Conservation (phyloP, 2,888 invertebrate genomes). For the Allophyes oxyacanthae region DNA sequence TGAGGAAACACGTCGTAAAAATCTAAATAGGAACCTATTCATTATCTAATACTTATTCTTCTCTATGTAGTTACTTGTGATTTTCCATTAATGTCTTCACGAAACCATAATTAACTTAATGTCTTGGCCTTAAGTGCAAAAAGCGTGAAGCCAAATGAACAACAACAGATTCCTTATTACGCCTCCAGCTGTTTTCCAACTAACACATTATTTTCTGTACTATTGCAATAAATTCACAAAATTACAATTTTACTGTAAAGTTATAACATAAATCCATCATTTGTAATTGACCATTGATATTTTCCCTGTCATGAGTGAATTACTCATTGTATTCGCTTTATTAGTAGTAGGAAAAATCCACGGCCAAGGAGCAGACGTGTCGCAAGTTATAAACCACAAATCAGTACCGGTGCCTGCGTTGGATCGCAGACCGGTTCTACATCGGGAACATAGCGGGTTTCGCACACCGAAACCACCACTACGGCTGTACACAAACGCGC, state of each 20-base stretch:
- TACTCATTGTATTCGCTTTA: conserved; percentile 64
- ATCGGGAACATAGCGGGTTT: conserved; percentile 30
- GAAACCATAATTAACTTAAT: conserved; percentile 49
- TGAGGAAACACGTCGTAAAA: not conserved
- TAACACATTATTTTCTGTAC: conserved; percentile 61
- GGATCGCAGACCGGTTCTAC: conserved; percentile 40
- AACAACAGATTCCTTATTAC: conserved; percentile 71
- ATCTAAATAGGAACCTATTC: not conserved
- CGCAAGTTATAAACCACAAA: conserved; percentile 50
- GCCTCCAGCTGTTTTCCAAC: conserved; percentile 69
- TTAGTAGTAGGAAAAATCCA: conserved; percentile 64
- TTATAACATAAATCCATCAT: conserved; percentile 5
- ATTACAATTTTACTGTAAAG: conserved; percentile 14
- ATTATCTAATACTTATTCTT: not conserved
- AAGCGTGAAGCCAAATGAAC: conserved; percentile 69
- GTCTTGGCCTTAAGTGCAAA: conserved; percentile 75
- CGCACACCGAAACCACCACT: conserved; percentile 33
- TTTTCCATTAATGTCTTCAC: conserved; percentile 38
- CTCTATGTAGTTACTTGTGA: conserved; percentile 5
- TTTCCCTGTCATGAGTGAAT: conserved; percentile 64
- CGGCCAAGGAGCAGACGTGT: conserved; percentile 60
- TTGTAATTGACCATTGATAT: conserved; percentile 1
- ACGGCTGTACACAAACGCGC: conserved; percentile 45
- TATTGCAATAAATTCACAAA: conserved; percentile 40
- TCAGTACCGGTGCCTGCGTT: conserved; percentile 33